Conservation (phyloP, 2,113 vertebrate species). For the Bambusicola thoracicus region DNA sequence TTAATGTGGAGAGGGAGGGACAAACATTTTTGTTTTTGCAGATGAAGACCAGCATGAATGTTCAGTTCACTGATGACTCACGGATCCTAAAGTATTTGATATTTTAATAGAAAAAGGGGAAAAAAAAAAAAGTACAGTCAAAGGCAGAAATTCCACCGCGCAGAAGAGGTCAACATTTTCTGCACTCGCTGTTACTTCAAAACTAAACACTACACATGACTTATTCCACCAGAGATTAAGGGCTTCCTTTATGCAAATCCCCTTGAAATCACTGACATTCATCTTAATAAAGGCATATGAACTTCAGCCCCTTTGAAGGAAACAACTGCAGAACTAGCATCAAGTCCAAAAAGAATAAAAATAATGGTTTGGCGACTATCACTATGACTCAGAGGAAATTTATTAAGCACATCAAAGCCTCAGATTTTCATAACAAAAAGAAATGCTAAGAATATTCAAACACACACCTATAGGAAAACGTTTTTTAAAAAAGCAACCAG, state of each 20-base stretch:
- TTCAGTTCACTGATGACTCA: not conserved
- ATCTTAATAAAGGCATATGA: slow-evolving; percentile 42
- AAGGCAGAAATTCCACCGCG: not conserved
- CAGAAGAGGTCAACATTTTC: slow-evolving; percentile 14
- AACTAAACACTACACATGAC: not conserved
- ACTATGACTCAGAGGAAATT: slow-evolving; percentile 55
- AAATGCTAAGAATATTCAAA: slow-evolving; percentile 12
- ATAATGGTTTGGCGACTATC: slow-evolving; percentile 34
- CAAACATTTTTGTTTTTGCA: not conserved
- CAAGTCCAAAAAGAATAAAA: slow-evolving; percentile 9
- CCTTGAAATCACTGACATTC: slow-evolving; percentile 31
- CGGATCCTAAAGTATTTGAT: fast-evolving
- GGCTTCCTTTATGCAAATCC: slow-evolving; percentile 42
- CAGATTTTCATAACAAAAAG: slow-evolving; percentile 29
- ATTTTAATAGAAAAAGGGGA: not conserved
- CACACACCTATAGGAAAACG: not conserved
- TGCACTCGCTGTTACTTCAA: slow-evolving; percentile 16
- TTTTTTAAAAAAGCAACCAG: not conserved
- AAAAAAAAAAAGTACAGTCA: not conserved
- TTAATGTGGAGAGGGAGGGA: not conserved
- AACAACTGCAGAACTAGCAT: slow-evolving; percentile 1
- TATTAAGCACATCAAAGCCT: slow-evolving; percentile 44
- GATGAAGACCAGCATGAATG: not conserved
- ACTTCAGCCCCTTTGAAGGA: slow-evolving; percentile 23
- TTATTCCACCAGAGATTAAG: not conserved